A percentile compares a stretch with the other conserved stretches of the same genome.
These are phyloP conservation scores for Drosophila lowei DNA, from an alignment of 1,140 invertebrate genomes.

Conservation along the genomic window DNA sequence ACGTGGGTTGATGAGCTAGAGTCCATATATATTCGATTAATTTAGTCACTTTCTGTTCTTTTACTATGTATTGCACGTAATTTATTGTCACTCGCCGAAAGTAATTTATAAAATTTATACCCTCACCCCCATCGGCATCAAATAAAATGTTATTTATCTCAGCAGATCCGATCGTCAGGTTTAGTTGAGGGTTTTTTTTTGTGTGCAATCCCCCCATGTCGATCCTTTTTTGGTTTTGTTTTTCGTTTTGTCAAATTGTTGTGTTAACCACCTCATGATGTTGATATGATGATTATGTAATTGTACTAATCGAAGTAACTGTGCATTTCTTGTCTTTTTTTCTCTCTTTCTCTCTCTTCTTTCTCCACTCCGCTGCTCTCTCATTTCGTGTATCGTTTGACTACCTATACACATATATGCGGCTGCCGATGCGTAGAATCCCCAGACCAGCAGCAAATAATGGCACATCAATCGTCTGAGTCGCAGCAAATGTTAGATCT, in stretches of 20 bases:
- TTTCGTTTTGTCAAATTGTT: constrained; percentile 5
- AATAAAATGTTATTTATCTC: constrained; percentile 30
- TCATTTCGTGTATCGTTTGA: constrained; percentile 38
- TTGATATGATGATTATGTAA: constrained; percentile 31
- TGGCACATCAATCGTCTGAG: constrained; percentile 58
- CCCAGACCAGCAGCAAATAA: constrained; percentile 57
- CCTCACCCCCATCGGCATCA: constrained; percentile 1
- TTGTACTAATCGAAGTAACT: constrained; percentile 52
- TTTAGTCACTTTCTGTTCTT: constrained; percentile 11
- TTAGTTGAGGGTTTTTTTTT: constrained; percentile 14
- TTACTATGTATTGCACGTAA: constrained; percentile 4
- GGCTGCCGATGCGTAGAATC: constrained; percentile 57
- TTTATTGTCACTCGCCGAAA: constrained; percentile 16
- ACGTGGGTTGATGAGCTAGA: constrained; percentile 20
- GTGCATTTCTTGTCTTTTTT: constrained; percentile 48
- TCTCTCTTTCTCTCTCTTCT: constrained; percentile 47
- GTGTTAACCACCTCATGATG: not conserved
- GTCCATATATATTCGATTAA: not conserved
- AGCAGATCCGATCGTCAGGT: constrained; percentile 3
- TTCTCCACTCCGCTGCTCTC: constrained; percentile 40
- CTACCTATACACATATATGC: constrained; percentile 2
- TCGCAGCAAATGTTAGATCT: constrained; percentile 37
- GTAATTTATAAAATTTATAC: not conserved
- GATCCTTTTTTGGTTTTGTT: not conserved
- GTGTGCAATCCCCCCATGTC: no score